A percentile compares a stretch with the other conserved stretches of the same genome.
These are phyloP conservation scores for Acanthurus leucopareius DNA, from an alignment of 2,797 vertebrate species.

Conservation along the genomic window DNA sequence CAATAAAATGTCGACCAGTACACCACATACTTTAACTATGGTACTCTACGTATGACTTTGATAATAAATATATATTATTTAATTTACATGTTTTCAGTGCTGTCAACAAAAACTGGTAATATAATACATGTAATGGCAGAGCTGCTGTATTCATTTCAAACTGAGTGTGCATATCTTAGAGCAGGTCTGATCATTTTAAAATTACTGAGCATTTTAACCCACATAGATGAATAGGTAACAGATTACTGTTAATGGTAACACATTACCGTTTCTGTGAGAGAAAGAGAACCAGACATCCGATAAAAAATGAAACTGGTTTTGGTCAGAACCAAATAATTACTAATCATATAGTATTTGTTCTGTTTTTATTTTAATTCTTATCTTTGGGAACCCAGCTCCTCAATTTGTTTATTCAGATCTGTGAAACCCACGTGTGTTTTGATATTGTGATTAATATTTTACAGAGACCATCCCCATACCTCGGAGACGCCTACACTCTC, in stretches of 20 bases:
- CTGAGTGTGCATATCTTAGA: neutral
- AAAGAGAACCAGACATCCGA: neutral
- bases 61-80: too few species aligned
- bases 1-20: too few species aligned
- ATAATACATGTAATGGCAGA: too few species aligned
- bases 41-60: too few species aligned
- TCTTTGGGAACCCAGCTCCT: constrained; percentile 51
- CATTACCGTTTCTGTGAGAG: too few species aligned
- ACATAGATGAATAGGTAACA: neutral
- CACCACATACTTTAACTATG: too few species aligned
- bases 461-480: constrained; percentile 67
- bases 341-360: constrained; percentile 45
- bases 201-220: neutral
- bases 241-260: too few species aligned
- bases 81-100: too few species aligned
- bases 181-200: neutral
- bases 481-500: constrained; percentile 63
- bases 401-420: constrained; percentile 75
- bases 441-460: constrained; percentile 79
- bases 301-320: neutral
- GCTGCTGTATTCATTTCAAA: too few species aligned
- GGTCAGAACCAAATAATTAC: constrained; percentile 21
- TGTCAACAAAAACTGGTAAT: too few species aligned
- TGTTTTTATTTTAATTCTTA: constrained; percentile 42
- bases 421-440: constrained; percentile 62